These are phyloP conservation scores for Polyommatus icarus DNA, from an alignment of 2,888 invertebrate genomes.

Conservation along the genomic window DNA sequence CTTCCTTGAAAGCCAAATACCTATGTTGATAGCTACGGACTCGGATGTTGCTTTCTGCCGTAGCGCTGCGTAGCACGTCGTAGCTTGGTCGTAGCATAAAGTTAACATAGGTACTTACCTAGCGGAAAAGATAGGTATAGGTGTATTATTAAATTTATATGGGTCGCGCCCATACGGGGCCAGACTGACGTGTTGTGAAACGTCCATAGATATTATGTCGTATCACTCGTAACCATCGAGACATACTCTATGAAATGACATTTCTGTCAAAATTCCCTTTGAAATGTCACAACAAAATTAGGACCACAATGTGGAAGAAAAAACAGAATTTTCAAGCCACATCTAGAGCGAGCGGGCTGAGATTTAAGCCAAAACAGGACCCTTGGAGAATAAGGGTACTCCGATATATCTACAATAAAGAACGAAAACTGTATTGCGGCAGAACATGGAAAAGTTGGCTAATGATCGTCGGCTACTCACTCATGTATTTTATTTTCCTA, in stretches of 20 bases:
- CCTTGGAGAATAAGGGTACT: constrained; percentile 44
- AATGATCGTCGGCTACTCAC: constrained; percentile 52
- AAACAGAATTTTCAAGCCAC: background rate
- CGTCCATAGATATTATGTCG: too few relatives aligned
- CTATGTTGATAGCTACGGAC: too few relatives aligned
- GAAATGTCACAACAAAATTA: background rate
- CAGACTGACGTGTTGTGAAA: too few relatives aligned
- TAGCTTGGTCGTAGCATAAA: too few relatives aligned
- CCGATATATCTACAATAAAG: constrained; percentile 52
- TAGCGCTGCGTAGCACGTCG: too few relatives aligned
- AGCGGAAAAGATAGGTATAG: too few relatives aligned
- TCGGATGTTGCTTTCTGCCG: too few relatives aligned
- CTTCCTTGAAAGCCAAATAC: too few relatives aligned
- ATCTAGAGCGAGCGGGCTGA: background rate
- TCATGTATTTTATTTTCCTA: constrained; percentile 62
- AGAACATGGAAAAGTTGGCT: constrained; percentile 61
- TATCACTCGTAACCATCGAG: background rate
- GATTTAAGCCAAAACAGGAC: constrained; percentile 25
- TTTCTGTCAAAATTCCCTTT: background rate
- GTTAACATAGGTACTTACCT: too few relatives aligned
- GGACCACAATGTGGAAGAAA: constrained; percentile 3
- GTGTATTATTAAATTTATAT: too few relatives aligned
- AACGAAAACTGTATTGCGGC: constrained; percentile 51
- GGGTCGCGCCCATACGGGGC: too few relatives aligned
- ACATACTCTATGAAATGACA: background rate